Percentiles rank a stretch among this genome's conserved stretches.
phyloP scores from a whole-genome alignment of 1,140 invertebrate genomes.

The Pseudomyrmex cubaensis region DNA sequence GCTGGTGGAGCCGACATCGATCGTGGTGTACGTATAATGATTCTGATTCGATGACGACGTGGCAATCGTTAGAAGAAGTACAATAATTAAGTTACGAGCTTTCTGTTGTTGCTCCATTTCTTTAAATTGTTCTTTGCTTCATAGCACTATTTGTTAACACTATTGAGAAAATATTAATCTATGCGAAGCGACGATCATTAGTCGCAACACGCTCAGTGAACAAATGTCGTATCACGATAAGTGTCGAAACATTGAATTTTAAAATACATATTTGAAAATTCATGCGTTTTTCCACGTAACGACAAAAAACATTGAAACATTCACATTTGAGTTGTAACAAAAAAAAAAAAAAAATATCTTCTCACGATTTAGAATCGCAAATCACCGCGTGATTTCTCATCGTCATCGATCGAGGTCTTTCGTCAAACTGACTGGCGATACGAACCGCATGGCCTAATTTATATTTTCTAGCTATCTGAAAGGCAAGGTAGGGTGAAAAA shows the following conservation, averaged over 20 bases:
- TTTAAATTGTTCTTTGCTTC: constrained; percentile 8
- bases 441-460: constrained; percentile 77
- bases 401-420: constrained; percentile 69
- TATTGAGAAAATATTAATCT: neutral
- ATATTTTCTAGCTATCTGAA: constrained; percentile 77
- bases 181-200: neutral
- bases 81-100: neutral
- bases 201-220: neutral
- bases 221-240: constrained; percentile 7
- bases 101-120: constrained; percentile 23
- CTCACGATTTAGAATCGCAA: constrained; percentile 1
- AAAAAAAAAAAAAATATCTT: constrained; percentile 2
- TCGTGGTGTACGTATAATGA: neutral
- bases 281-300: neutral
- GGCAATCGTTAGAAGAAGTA: neutral
- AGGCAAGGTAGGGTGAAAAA: constrained; percentile 73
- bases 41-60: constrained; percentile 8
- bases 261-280: constrained; percentile 2
- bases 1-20: neutral
- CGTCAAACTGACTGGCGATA: constrained; percentile 75
- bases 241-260: neutral
- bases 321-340: neutral
- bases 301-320: neutral
- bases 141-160: neutral
- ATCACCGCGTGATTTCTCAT: constrained; percentile 66